A percentile compares a stretch with the other conserved stretches of the same genome.
Evolutionary conservation across 2,888 invertebrate species (phyloP).

Genomic region (Leptopilina syphax): DNA sequence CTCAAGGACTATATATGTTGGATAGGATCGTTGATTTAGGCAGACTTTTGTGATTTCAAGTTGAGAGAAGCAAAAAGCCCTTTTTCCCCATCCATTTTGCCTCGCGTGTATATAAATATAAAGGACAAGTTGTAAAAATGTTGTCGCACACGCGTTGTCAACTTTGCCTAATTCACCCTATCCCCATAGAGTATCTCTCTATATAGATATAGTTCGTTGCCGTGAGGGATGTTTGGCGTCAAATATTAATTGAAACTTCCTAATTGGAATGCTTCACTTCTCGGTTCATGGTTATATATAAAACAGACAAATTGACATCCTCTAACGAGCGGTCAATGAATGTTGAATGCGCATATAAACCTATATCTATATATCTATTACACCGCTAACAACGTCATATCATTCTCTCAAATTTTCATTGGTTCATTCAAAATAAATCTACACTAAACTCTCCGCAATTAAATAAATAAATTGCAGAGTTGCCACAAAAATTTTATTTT

Average conservation of each 20-base stretch:
- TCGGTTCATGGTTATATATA: not conserved
- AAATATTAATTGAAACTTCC: slow-evolving; percentile 63
- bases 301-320: slow-evolving; percentile 25
- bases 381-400: slow-evolving; percentile 6
- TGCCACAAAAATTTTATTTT: not conserved
- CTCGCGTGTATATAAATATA: no score
- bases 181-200: not conserved
- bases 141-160: slow-evolving; percentile 14
- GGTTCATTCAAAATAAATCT: not conserved
- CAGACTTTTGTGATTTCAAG: slow-evolving; percentile 58
- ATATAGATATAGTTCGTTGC: not conserved
- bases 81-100: not conserved
- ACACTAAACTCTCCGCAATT: not conserved
- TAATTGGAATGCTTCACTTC: slow-evolving; percentile 56
- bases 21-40: slow-evolving; percentile 55
- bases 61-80: slow-evolving; percentile 19
- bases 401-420: slow-evolving; percentile 9
- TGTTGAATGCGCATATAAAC: slow-evolving; percentile 14
- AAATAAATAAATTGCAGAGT: not conserved
- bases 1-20: slow-evolving; percentile 46
- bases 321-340: slow-evolving; percentile 36
- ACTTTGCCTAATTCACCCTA: slow-evolving; percentile 33
- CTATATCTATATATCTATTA: not conserved
- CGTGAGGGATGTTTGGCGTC: slow-evolving; percentile 43
- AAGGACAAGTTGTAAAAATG: slow-evolving; percentile 32